Evolutionary conservation across 1,140 invertebrate species (phyloP).

Genomic region (Drosophila saltans): DNA sequence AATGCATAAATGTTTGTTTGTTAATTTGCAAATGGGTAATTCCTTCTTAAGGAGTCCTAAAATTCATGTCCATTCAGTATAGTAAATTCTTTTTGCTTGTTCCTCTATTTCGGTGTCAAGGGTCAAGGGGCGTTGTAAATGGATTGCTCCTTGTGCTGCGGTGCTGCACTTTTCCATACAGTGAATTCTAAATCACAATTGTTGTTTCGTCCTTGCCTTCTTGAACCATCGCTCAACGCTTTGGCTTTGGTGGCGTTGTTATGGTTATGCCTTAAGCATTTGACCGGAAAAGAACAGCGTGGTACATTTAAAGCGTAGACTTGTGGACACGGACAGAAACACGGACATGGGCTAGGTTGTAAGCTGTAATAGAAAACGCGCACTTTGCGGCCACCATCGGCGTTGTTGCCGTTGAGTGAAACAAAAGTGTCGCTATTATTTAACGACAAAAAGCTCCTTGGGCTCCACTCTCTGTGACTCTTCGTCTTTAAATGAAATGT

Average conservation of each 20-base stretch:
- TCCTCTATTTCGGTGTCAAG: background rate
- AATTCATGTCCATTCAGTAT: background rate
- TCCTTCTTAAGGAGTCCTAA: background rate
- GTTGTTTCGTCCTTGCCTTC: conserved; percentile 12
- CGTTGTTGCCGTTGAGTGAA: conserved; percentile 51
- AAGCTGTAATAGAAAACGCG: conserved; percentile 71
- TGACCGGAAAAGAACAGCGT: conserved; percentile 62
- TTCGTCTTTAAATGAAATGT: conserved; percentile 57
- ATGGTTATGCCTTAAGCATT: conserved; percentile 74
- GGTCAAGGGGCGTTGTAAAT: conserved; percentile 6
- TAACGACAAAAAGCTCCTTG: conserved; percentile 67
- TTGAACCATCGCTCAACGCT: conserved; percentile 24
- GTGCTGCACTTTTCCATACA: background rate
- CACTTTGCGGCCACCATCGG: conserved; percentile 67
- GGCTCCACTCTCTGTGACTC: conserved; percentile 33
- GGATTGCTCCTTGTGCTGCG: background rate
- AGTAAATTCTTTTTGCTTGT: conserved; percentile 7
- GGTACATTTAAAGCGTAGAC: conserved; percentile 65
- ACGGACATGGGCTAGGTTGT: conserved; percentile 30
- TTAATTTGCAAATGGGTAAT: background rate
- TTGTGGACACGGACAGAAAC: conserved; percentile 26
- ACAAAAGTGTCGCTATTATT: conserved; percentile 78
- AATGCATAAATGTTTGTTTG: background rate
- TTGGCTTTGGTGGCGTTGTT: conserved; percentile 59
- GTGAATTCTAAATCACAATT: conserved; percentile 20